Percentiles rank a stretch among this genome's conserved stretches.
Evolutionary conservation across 30 jellyfish, hydroid and myxozoan genomes (phyloP).

Genomic region (Aurelia coerulea): DNA sequence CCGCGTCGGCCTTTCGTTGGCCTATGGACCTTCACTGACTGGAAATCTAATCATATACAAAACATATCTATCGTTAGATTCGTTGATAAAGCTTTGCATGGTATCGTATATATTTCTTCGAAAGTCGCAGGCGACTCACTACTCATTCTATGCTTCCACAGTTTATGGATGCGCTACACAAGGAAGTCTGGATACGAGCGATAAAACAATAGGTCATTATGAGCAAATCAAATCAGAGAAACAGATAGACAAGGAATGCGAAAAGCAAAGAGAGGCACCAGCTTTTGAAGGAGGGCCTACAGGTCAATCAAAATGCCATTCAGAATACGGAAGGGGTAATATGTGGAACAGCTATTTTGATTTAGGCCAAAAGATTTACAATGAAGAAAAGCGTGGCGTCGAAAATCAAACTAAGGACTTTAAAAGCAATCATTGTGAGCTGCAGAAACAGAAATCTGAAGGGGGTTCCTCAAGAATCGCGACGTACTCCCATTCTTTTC

Average conservation of each 20-base stretch:
- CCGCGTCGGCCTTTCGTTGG: constrained; percentile 34
- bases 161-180: constrained; percentile 15
- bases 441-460: background rate
- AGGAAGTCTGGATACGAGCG: background rate
- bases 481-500: constrained; percentile 26
- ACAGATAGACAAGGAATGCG: background rate
- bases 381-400: too few species aligned
- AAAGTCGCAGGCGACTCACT: background rate
- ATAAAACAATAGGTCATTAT: background rate
- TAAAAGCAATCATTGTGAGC: background rate
- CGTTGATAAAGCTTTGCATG: background rate
- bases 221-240: background rate
- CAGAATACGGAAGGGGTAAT: too few species aligned
- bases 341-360: too few species aligned
- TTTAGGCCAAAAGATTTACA: too few species aligned
- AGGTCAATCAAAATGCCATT: too few species aligned
- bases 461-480: constrained; percentile 12
- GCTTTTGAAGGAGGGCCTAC: too few species aligned
- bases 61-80: constrained; percentile 4
- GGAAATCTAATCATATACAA: background rate
- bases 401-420: too few species aligned
- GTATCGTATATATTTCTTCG: background rate
- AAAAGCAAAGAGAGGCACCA: background rate
- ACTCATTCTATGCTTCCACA: constrained; percentile 4
- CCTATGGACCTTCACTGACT: background rate